Base-by-base conservation (phyloP, 1,140 invertebrate species). In the Philotrypesis tridentata region DNA sequence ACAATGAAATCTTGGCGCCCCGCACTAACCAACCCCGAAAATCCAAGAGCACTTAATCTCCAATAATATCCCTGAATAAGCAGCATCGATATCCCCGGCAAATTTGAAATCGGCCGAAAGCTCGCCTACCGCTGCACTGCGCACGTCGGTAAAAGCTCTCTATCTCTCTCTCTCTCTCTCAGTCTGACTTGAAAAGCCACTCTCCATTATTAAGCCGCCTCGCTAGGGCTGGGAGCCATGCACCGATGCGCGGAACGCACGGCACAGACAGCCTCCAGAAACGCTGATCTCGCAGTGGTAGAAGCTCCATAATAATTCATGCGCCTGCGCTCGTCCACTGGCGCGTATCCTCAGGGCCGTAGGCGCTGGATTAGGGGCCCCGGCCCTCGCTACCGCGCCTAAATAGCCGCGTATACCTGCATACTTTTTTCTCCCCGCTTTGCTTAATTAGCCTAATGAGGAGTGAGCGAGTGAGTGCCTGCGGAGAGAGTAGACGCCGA, bases 271-370 rank as follows among this genome's bases (percentile, higher is more conserved):
- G 1, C 48, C 6, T 21, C 12, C 0, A 5, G 12, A 48, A 48
- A 48, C 17, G 21, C 17, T 55, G 48, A 55, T 55, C 21, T 23
- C n/a, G 17, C 21, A 72, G 2, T 72, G n/a, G 70, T n/a, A 27
- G 21, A 31, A 74, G 27, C 11, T 43, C 48, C 43, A 60, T 74
- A 74, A 74, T 74, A 74, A 74, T 74, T 74, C 43, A 74, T 60
- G 48, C 27, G 72, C 72, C 48, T 23, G 72, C 21, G 72, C 23
- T 43, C 5, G 48, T 1, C 72, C 43, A 60, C 27, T 31, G 72
- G 48, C 72, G 48, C 72, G 21, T 37, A 60, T 40, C 70, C 23
- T 23, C 67, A 29, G 63, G 11, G 63, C 67, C 67, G 67, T 17
- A 9, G 37, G 12, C 67, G 31, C 0, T 33, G 4, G 7, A 4